Percentiles rank a stretch among this genome's conserved stretches.
Conservation (phyloP, 2,113 vertebrate species). For the Leptobrachium ailaonicum region DNA sequence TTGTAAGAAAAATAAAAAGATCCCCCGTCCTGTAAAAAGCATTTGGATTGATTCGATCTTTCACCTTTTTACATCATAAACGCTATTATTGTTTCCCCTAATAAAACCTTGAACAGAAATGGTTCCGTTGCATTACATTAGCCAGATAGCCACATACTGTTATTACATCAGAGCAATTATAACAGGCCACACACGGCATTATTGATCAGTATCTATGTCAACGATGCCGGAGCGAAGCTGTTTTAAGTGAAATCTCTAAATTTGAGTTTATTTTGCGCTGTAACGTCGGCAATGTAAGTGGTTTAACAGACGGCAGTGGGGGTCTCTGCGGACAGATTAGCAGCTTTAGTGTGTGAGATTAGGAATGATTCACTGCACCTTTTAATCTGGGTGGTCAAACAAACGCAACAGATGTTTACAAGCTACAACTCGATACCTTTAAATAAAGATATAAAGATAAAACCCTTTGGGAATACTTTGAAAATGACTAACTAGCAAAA, state of each 20-base stretch:
- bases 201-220: slow-evolving; percentile 18
- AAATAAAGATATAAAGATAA: slow-evolving; percentile 8
- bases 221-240: background rate
- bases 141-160: slow-evolving; percentile 4
- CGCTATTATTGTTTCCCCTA: background rate
- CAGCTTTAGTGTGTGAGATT: background rate
- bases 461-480: slow-evolving; percentile 9
- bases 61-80: slow-evolving; percentile 13
- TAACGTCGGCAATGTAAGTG: slow-evolving; percentile 7
- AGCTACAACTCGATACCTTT: slow-evolving; percentile 26
- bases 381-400: slow-evolving; percentile 42
- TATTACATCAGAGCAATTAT: background rate
- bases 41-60: slow-evolving; percentile 6
- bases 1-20: background rate
- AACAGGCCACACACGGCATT: slow-evolving; percentile 29
- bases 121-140: background rate
- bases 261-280: background rate
- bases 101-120: background rate
- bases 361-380: slow-evolving; percentile 20
- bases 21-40: background rate
- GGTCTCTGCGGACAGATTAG: background rate
- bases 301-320: slow-evolving; percentile 9
- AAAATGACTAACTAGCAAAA: slow-evolving; percentile 11
- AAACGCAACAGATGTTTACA: slow-evolving; percentile 41
- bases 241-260: background rate